These are phyloP conservation scores for Streptopelia turtur DNA, from an alignment of 2,797 vertebrate species.

Conservation along the genomic window DNA sequence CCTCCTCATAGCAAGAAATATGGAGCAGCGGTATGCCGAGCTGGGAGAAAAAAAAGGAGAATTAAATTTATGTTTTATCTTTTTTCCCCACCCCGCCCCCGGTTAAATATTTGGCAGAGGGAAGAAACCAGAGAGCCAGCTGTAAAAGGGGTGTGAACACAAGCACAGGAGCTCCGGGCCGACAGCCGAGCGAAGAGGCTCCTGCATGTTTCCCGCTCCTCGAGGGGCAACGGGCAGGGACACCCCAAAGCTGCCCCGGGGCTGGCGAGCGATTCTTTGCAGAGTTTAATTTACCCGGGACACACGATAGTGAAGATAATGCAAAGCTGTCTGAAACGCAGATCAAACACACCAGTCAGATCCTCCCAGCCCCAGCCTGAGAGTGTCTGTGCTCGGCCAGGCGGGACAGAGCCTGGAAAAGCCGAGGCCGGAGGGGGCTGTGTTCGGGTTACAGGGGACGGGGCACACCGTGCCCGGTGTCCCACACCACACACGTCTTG, in stretches of 20 bases:
- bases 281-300: not conserved
- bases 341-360: fast-evolving
- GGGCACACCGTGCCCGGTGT: not conserved
- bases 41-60: fast-evolving
- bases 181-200: not conserved
- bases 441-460: not conserved
- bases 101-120: not conserved
- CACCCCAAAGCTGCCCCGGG: not conserved
- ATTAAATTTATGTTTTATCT: not conserved
- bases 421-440: not conserved
- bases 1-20: not conserved
- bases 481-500: not conserved
- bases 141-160: not conserved
- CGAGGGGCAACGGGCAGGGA: not conserved
- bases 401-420: not conserved
- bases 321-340: not conserved
- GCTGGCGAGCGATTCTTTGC: too few relatives aligned
- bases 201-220: fast-evolving
- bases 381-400: not conserved
- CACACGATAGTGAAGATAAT: fast-evolving
- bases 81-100: not conserved
- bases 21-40: not conserved
- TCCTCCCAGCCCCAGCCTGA: not conserved
- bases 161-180: not conserved
- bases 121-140: not conserved